Base-by-base conservation (phyloP, 2,888 invertebrate species). In the Melipona bicolor region DNA sequence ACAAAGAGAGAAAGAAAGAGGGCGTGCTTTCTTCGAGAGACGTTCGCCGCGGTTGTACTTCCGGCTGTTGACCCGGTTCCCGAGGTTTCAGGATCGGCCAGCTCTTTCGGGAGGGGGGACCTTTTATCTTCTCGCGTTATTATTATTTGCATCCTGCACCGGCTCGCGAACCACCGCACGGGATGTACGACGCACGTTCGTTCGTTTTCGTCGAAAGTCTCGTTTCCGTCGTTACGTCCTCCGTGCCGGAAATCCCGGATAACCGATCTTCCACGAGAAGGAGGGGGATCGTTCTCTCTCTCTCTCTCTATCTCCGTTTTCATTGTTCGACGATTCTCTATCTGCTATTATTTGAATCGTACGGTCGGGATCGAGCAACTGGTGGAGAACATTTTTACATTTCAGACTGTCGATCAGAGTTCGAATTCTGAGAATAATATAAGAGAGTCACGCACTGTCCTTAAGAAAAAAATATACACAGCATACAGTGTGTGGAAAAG, bases 31-130 rank as follows among this genome's bases (percentile, higher is more conserved):
- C 84, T 78, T 80, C 81, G 85, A 78, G 85, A 85, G 78, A 79
- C 61, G 68, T 67, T 64, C 72, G 75, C 73, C 76, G 85, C 83
- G 85, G 86, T 82, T 74, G 75, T 73, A 85, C 85, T 90, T 90
- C 89, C 90, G 90, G 90, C 81, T 88, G 86, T 89, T 90, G 90
- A 90, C 89, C 90, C 86, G 89, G 83, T 90, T 90, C 87, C 72
- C 79, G 84, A 79, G 81, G 87, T 84, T 89, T 87, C 87, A 87
- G 87, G 88, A 88, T 90, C 89, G 89, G 78, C 82, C 77, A 49
- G 73, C 72, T 81, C 82, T 79, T 82, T 81, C 77, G 3, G 32
- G 4, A 32, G 3, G 32, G 0, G 64, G 73, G 61, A 49, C 82
- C 75, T 73, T 83, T 86, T 86, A 80, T 85, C 77, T 59, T 43